Percentiles rank a stretch among this genome's conserved stretches.
These are phyloP conservation scores for Hexactinellida sp. DNA, from an alignment of 37 sponge, comb jelly and placozoan genomes.

Conservation along the genomic window DNA sequence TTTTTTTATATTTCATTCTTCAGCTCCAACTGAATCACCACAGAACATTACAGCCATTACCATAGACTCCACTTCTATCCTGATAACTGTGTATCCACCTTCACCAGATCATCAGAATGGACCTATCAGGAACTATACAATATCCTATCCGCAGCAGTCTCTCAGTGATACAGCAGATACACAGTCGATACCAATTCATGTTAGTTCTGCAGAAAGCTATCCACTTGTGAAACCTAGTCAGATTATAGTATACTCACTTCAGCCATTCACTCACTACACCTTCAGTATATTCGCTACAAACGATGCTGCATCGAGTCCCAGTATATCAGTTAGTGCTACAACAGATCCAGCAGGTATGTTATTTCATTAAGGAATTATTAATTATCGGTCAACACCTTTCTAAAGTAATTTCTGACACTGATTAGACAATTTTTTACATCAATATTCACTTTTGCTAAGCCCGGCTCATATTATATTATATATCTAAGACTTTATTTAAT, in stretches of 20 bases:
- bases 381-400: too few species aligned
- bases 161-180: not conserved
- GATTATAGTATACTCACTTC: not conserved
- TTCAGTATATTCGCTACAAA: not conserved
- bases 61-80: not conserved
- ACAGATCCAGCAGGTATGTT: not conserved
- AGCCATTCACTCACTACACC: not conserved
- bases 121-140: not conserved
- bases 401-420: too few species aligned
- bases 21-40: not conserved
- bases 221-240: not conserved
- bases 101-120: not conserved
- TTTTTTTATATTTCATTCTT: not conserved
- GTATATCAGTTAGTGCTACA: not conserved
- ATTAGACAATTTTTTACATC: too few species aligned
- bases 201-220: not conserved
- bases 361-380: too few species aligned
- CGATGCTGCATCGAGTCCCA: not conserved
- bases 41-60: not conserved
- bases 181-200: not conserved
- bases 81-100: not conserved
- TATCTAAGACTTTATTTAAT: too few species aligned
- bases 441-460: too few species aligned
- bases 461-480: too few species aligned
- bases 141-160: not conserved